Evolutionary conservation across 1,140 invertebrate genomes (phyloP), one percentile per base, ranked within the genome.

Genomic region (Phthorimaea operculella): DNA sequence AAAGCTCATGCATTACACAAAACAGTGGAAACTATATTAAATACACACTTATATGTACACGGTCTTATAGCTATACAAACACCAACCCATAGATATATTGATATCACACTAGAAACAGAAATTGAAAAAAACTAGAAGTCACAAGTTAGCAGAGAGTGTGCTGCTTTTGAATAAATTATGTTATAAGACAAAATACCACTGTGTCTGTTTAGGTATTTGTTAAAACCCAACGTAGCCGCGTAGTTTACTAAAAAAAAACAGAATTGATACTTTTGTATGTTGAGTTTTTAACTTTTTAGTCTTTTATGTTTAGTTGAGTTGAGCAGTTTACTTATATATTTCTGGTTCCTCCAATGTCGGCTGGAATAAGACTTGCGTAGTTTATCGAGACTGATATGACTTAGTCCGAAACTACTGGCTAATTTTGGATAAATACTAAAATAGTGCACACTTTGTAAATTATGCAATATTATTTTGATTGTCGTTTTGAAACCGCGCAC

Each of bases 1-100:
- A 75, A 79, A 79, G 72, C 70, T 76, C 21, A 28, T 28, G 21
- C 21, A 28, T 64, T 67, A 64, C 55, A 14, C n/a, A 15, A 16
- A 58, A 64, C 70, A 67, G 67, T 56, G 60, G 54, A 58, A 62
- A 69, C 52, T 58, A 58, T 55, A 45, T 52, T 47, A 47, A 39
- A 50, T 52, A 57, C 54, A 59, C 52, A 52, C 48, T 54, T 54
- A 74, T 74, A 74, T 74, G 55, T 76, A 76, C 66, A 76, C 54
- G 54, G 50, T 64, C 52, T 51, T 60, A 69, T 47, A 47, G 15
- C 58, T 52, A 55, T 66, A 69, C 54, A 60, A 55, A 53, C 58
- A 68, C 63, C 63, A 58, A 48, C 57, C 64, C 61, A 57, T 50
- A 55, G 59, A 63, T 63, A 28, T 28, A 28, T 28, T 6, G 21